Conservation (phyloP, 2,888 invertebrate species). For the Acanthopleura granulata region DNA sequence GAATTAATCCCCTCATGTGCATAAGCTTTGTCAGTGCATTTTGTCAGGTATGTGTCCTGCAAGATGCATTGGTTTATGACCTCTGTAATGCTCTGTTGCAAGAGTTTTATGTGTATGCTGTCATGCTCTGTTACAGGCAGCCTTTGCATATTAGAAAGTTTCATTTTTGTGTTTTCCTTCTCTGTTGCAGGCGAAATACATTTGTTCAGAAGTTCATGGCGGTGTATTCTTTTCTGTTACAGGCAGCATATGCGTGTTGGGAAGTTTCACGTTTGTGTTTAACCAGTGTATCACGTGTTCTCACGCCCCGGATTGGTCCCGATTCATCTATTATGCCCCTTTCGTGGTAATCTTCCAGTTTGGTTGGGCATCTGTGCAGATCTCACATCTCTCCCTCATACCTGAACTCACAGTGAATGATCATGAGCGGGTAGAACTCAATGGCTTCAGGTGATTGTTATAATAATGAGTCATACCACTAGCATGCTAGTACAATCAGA, state of each 20-base stretch:
- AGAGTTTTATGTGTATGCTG: slow-evolving; percentile 75
- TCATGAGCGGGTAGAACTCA: slow-evolving; percentile 69
- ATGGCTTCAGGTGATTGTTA: slow-evolving; percentile 66
- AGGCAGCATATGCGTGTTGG: slow-evolving; percentile 80
- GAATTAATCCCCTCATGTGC: too few species aligned
- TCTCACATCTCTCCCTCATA: slow-evolving; percentile 90
- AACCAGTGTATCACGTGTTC: slow-evolving; percentile 79
- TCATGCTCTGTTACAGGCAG: slow-evolving; percentile 73
- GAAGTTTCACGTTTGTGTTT: slow-evolving; percentile 90
- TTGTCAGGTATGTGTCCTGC: too few species aligned
- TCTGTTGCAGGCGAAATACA: slow-evolving; percentile 81
- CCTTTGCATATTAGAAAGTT: slow-evolving; percentile 80
- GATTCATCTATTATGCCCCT: slow-evolving; percentile 71
- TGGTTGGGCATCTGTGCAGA: slow-evolving; percentile 93
- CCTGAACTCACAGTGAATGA: slow-evolving; percentile 73
- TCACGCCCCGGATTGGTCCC: slow-evolving; percentile 74
- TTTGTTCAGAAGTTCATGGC: slow-evolving; percentile 85
- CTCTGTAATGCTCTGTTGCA: too few species aligned
- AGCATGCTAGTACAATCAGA: too few species aligned
- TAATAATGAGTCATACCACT: too few species aligned
- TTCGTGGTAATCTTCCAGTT: slow-evolving; percentile 82
- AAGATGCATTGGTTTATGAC: too few species aligned
- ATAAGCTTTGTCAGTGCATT: too few species aligned
- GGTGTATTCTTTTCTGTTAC: slow-evolving; percentile 75
- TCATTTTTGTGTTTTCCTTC: slow-evolving; percentile 89